These are phyloP conservation scores for Macrocentrus cingulum DNA, from an alignment of 1,140 invertebrate genomes.

Conservation along the genomic window DNA sequence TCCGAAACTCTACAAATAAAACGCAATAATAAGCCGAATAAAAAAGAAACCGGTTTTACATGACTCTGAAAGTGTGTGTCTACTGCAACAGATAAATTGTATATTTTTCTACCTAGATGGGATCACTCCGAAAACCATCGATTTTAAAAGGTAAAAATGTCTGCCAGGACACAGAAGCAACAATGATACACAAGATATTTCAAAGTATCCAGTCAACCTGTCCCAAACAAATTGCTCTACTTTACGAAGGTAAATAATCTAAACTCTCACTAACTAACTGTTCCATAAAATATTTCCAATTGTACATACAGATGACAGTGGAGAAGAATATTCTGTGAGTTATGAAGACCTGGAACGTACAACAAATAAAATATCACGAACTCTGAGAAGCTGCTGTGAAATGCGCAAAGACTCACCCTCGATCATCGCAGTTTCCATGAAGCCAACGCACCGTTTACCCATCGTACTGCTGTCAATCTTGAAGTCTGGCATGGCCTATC, in stretches of 20 bases:
- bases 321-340: conserved; percentile 49
- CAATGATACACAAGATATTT: conserved; percentile 62
- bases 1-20: no score
- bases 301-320: conserved; percentile 51
- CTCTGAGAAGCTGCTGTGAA: conserved; percentile 56
- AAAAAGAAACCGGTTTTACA: no score
- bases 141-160: conserved; percentile 61
- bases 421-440: conserved; percentile 75
- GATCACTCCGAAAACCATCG: conserved; percentile 67
- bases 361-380: conserved; percentile 64
- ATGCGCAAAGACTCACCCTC: conserved; percentile 60
- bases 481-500: conserved; percentile 80
- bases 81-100: no score
- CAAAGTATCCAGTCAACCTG: conserved; percentile 44
- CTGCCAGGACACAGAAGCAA: conserved; percentile 48
- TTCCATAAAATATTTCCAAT: background rate
- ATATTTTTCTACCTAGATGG: conserved; percentile 56
- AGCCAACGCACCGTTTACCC: conserved; percentile 72
- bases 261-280: no score
- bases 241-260: conserved; percentile 56
- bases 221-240: conserved; percentile 59
- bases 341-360: conserved; percentile 64
- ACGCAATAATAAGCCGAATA: no score
- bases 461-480: conserved; percentile 71
- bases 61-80: no score